Evolutionary conservation across 2,797 vertebrate species (phyloP).

Genomic region (Hafferia zeledoni): DNA sequence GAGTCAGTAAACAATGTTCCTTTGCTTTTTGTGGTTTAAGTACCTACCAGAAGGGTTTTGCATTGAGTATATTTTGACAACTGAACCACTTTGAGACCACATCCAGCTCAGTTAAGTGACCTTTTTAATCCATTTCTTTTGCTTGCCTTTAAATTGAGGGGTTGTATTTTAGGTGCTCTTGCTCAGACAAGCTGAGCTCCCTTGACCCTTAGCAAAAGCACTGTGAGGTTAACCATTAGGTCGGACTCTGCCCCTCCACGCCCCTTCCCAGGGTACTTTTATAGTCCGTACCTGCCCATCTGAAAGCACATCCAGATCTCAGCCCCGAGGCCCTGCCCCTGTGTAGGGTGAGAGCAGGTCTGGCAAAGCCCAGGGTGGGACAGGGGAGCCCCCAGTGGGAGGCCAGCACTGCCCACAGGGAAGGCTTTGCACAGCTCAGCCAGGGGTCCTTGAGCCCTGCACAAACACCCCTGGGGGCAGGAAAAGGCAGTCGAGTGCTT

Average conservation of each 20-base stretch:
- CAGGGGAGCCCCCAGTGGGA: fast-evolving
- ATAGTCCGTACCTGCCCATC: not conserved
- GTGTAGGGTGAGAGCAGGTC: not conserved
- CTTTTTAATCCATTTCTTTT: not conserved
- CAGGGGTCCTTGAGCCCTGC: fast-evolving
- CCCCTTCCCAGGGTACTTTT: not conserved
- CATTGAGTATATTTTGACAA: not conserved
- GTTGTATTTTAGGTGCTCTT: slow-evolving; percentile 67
- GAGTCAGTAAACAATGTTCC: not conserved
- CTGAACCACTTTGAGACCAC: slow-evolving; percentile 24
- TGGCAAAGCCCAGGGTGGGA: not conserved
- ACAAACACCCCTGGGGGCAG: not conserved
- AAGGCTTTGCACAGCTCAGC: not conserved
- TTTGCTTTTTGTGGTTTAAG: slow-evolving; percentile 15
- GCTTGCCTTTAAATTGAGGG: slow-evolving; percentile 8
- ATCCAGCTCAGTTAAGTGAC: slow-evolving; percentile 45
- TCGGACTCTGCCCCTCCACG: not conserved
- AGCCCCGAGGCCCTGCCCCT: not conserved
- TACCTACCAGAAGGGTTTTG: not conserved
- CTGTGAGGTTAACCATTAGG: slow-evolving; percentile 55
- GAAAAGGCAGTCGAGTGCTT: not conserved
- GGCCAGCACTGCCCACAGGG: not conserved
- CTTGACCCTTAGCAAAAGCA: slow-evolving; percentile 44
- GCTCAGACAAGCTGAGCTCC: slow-evolving; percentile 60
- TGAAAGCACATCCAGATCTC: not conserved